phyloP scores from a whole-genome alignment of 2,113 vertebrate species.

The Clarias gariepinus region DNA sequence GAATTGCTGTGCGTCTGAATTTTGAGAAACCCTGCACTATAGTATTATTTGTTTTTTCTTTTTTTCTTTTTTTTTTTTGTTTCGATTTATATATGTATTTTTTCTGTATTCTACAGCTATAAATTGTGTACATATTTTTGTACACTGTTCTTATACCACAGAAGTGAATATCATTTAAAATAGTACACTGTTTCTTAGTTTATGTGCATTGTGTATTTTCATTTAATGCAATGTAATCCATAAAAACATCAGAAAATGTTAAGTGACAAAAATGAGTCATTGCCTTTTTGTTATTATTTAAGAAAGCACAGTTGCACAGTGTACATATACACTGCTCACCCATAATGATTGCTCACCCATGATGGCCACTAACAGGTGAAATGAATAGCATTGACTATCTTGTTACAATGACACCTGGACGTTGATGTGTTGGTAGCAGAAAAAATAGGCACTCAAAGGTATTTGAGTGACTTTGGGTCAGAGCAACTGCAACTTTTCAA shows the following conservation, averaged over 20 bases:
- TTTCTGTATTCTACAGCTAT: constrained; percentile 68
- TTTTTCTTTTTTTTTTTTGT: constrained; percentile 61
- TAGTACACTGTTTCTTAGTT: constrained; percentile 58
- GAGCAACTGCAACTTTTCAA: too few species aligned
- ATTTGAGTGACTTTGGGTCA: too few species aligned
- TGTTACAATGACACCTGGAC: too few species aligned
- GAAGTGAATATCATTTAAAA: constrained; percentile 70
- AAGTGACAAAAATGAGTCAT: background rate
- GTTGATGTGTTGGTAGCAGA: too few species aligned
- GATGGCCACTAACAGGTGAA: too few species aligned
- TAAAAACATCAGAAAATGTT: constrained; percentile 6
- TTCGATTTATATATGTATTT: constrained; percentile 78
- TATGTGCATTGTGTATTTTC: background rate
- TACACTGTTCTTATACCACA: constrained; percentile 68
- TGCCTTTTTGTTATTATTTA: background rate
- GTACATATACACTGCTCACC: background rate
- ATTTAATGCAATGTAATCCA: background rate
- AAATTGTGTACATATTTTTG: constrained; percentile 62
- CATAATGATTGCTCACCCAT: too few species aligned
- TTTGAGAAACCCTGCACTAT: too few species aligned
- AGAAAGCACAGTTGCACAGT: background rate
- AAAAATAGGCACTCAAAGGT: too few species aligned
- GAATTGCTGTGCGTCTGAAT: too few species aligned
- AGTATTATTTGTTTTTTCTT: background rate
- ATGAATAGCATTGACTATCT: too few species aligned